Evolutionary conservation across 2,888 invertebrate genomes (phyloP), one percentile per base, ranked within the genome.

Genomic region (Caenorhabditis sp.): DNA sequence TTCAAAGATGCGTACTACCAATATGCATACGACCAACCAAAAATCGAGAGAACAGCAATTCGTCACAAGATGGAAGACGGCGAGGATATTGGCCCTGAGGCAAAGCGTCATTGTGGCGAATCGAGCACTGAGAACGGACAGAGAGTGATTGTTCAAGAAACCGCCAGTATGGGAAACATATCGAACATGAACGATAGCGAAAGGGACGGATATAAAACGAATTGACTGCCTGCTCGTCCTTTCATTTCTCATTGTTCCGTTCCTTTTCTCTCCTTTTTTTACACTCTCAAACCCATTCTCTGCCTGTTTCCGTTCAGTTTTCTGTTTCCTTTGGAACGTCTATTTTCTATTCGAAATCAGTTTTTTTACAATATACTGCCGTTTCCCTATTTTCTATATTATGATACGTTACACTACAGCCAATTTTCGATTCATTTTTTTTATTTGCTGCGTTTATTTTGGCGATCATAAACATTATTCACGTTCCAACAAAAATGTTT

Each of bases 1-100:
- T 74, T 37, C 40, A 51, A 55, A 24, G 76, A 76, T 44, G 37
- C n/a, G 53, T 76, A 76, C 51, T 76, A 76, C 58, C 37, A 67
- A 32, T 76, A 61, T 53, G 76, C 69, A 37, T 69, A 69, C 51
- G 69, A 64, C 35, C 55, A 58, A 50, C 44, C 67, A 4, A 62
- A 61, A n/a, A 32, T 32, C 20, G 53, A 70, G 24, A 53, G 60
- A 28, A 65, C 58, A 18, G 70, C 61, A 8, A 65, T 71, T n/a
- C 67, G 64, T 71, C 78, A 71, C 47, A 71, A 65, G 35, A 56
- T 67, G 9, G 50, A 60, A 18, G 60, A 64, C 50, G 64, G 50
- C 56, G 67, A 47, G 47, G 47, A 74, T 55, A 60, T 32, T 24
- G 56, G 55, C 4, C 72, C 71, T 4, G 67, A 20, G 22, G 55